A percentile compares a stretch with the other conserved stretches of the same genome.
Conservation (phyloP, 64 coral and sea anemone genomes). For the Pocillopora damicornis region DNA sequence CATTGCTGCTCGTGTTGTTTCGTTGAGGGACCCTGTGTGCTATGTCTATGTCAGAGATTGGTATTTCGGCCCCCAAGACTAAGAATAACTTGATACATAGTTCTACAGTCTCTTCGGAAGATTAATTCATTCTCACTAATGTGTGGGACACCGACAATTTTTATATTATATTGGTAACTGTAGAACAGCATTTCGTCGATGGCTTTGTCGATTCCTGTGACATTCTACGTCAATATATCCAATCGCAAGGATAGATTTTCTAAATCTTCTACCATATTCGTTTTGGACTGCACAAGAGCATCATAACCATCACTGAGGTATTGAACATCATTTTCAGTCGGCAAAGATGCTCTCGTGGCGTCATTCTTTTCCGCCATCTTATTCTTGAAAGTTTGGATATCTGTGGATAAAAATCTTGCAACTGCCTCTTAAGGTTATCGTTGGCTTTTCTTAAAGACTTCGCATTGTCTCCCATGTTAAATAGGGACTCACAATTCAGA, state of each 20-base stretch:
- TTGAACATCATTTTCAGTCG: neutral
- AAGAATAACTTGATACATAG: neutral
- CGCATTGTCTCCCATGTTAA: no score
- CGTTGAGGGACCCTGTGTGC: constrained; percentile 22
- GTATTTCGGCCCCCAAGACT: constrained; percentile 4
- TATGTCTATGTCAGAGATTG: constrained; percentile 9
- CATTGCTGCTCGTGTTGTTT: neutral
- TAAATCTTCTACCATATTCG: neutral
- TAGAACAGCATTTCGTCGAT: neutral
- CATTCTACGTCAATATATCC: neutral
- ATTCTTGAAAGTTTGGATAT: neutral
- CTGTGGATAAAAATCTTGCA: neutral
- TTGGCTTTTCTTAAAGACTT: neutral
- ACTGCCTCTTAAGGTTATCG: neutral
- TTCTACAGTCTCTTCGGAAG: neutral
- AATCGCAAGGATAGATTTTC: neutral
- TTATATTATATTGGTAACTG: neutral
- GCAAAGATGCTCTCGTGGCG: neutral
- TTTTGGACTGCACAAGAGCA: neutral
- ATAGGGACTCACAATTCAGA: no score
- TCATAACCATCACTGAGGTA: neutral
- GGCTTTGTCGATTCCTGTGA: neutral
- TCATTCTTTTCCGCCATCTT: neutral
- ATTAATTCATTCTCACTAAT: neutral
- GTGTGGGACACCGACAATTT: neutral